Base-by-base conservation (phyloP, 2,888 invertebrate genomes). In the Pseudoips prasinana region DNA sequence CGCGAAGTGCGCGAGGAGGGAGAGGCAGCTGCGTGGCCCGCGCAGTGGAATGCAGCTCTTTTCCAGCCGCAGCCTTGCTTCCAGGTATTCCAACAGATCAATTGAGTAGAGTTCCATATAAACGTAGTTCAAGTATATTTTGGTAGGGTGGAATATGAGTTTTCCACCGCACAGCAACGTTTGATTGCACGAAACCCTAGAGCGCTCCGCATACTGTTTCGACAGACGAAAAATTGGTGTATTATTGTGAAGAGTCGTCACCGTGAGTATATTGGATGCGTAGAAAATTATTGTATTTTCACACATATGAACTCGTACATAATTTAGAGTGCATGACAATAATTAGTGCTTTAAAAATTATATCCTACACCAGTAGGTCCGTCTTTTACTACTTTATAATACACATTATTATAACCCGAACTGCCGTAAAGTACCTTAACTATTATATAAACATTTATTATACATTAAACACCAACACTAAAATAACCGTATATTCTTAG, bases 41-140 rank as follows among this genome's bases (percentile, higher is more conserved):
- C 67, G 19, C 84, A 87, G 47, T 85, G 86, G 80, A 80, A 74
- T 53, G 64, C 83, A 36, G 62, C 71, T 40, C 73, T 89, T 7
- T 89, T 89, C 69, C 85, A 73, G 65, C 85, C 88, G 39, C 89
- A 85, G 57, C 82, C 89, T 56, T 89, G 89, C 74, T 89, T 81
- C 67, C 89, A 89, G 89, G 89, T 90, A 90, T 89, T 86, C 78
- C 89, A 89, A 77, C 89, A 89, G 73, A 89, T 85, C 75, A 89
- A 89, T 82, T 89, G 79, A 77, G 66, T 83, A 80, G 73, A 70
- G 62, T 33, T 30, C 58, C 71, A 71, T 67, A 51, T 59, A 72
- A 59, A 62, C 42, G 59, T 76, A 73, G 70, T 59, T 14, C 37
- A 35, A 42, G 64, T 72, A 72, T 71, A 58, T 50, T 42, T 56